These are phyloP conservation scores for Sialis fuliginosa DNA, from an alignment of 2,888 invertebrate species.

Conservation along the genomic window DNA sequence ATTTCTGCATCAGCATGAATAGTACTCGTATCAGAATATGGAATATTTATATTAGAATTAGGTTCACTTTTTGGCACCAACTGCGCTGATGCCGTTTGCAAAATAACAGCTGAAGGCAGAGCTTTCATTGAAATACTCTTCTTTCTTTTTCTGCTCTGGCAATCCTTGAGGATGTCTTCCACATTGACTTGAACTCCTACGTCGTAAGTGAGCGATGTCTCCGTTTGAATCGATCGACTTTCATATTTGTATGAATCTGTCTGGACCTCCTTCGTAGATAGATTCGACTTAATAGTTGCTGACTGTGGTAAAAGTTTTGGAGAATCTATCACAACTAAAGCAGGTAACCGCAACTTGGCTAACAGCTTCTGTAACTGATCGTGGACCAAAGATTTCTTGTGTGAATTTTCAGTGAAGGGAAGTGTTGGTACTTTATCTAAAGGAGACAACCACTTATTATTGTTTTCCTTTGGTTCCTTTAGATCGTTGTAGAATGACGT, in stretches of 20 bases:
- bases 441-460: slow-evolving; percentile 13
- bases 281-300: not conserved
- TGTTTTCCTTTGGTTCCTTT: too few relatives aligned
- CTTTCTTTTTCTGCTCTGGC: slow-evolving; percentile 11
- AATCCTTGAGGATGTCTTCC: slow-evolving; percentile 11
- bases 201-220: slow-evolving; percentile 11
- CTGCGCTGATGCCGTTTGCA: slow-evolving; percentile 23
- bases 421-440: slow-evolving; percentile 13
- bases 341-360: slow-evolving; percentile 7
- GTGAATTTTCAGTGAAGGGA: too few relatives aligned
- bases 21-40: too few relatives aligned
- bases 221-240: slow-evolving; percentile 10
- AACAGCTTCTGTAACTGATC: slow-evolving; percentile 11
- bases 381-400: slow-evolving; percentile 8
- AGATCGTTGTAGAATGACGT: too few relatives aligned
- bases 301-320: not conserved
- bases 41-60: too few relatives aligned
- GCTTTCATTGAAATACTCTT: slow-evolving; percentile 11
- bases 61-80: slow-evolving; percentile 13
- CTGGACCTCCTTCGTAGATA: slow-evolving; percentile 10
- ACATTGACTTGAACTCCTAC: slow-evolving; percentile 21
- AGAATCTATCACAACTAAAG: not conserved
- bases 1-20: too few relatives aligned
- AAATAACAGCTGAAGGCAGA: slow-evolving; percentile 17
- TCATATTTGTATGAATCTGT: slow-evolving; percentile 16